Conservation (phyloP, 2,113 vertebrate species). For the Gallinago paraguaiae region DNA sequence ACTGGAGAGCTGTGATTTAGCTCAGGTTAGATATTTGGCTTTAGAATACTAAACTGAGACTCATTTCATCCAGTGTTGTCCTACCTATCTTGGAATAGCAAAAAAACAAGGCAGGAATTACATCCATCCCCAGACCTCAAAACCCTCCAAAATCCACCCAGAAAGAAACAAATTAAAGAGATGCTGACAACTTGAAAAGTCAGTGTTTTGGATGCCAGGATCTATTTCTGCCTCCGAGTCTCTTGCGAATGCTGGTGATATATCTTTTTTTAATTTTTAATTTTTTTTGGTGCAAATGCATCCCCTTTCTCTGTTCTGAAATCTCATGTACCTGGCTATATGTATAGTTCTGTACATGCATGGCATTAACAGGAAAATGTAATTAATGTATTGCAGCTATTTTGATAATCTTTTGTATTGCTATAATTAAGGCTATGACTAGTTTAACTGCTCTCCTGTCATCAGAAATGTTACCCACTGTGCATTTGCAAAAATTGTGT, state of each 20-base stretch:
- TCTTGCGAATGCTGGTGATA: neutral
- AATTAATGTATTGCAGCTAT: neutral
- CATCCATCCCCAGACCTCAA: neutral
- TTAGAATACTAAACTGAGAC: neutral
- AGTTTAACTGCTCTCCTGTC: neutral
- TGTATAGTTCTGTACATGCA: neutral
- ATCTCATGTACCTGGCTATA: neutral
- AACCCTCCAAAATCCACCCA: neutral
- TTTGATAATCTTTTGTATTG: conserved; percentile 17
- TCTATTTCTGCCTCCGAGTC: neutral
- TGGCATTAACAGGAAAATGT: neutral
- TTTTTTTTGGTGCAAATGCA: neutral
- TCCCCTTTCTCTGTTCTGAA: neutral
- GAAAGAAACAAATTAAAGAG: neutral
- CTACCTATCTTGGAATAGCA: neutral
- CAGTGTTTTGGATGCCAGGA: neutral
- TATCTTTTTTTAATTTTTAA: neutral
- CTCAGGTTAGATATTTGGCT: neutral
- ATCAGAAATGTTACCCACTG: neutral
- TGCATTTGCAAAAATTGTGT: neutral
- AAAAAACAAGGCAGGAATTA: neutral
- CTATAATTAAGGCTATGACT: conserved; percentile 4
- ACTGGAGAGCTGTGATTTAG: conserved; percentile 9
- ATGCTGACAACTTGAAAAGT: neutral
- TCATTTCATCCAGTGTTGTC: neutral